These are phyloP conservation scores for Nycticryphes semicollaris DNA, from an alignment of 2,113 vertebrate genomes.

Conservation along the genomic window DNA sequence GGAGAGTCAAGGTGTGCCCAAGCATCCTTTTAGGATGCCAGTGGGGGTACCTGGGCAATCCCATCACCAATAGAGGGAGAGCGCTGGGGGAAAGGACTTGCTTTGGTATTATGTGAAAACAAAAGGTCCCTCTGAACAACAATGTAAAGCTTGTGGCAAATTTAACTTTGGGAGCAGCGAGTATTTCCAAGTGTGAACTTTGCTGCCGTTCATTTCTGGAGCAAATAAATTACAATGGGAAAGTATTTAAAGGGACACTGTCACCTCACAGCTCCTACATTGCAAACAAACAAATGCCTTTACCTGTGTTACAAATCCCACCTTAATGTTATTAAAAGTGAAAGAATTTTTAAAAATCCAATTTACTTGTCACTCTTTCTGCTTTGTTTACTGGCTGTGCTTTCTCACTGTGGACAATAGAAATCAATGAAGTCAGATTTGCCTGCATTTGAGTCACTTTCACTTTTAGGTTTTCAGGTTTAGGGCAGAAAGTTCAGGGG, in stretches of 20 bases:
- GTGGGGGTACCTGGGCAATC: not conserved
- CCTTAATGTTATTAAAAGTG: slow-evolving; percentile 49
- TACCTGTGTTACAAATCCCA: not conserved
- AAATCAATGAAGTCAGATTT: slow-evolving; percentile 61
- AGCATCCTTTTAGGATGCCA: too few relatives aligned
- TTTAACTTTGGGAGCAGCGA: not conserved
- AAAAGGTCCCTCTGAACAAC: not conserved
- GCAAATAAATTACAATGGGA: not conserved
- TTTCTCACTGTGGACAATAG: slow-evolving; percentile 2
- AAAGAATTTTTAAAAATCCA: slow-evolving; percentile 66
- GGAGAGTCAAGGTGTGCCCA: not conserved
- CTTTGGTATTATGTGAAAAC: not conserved
- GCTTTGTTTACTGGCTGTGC: slow-evolving; percentile 42
- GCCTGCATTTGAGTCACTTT: slow-evolving; percentile 35
- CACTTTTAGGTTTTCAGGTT: slow-evolving; percentile 36
- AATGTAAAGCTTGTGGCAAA: not conserved
- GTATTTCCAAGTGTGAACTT: not conserved
- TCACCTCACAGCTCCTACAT: not conserved
- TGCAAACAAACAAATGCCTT: slow-evolving; percentile 25
- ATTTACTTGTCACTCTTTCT: slow-evolving; percentile 62
- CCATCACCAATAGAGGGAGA: not conserved
- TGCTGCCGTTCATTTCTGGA: rapidly evolving
- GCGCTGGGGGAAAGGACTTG: not conserved
- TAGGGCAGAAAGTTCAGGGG: slow-evolving; percentile 22
- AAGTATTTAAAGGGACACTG: slow-evolving; percentile 29